phyloP scores from a whole-genome alignment of 2,888 invertebrate species.

The Drosophila multiciliata region DNA sequence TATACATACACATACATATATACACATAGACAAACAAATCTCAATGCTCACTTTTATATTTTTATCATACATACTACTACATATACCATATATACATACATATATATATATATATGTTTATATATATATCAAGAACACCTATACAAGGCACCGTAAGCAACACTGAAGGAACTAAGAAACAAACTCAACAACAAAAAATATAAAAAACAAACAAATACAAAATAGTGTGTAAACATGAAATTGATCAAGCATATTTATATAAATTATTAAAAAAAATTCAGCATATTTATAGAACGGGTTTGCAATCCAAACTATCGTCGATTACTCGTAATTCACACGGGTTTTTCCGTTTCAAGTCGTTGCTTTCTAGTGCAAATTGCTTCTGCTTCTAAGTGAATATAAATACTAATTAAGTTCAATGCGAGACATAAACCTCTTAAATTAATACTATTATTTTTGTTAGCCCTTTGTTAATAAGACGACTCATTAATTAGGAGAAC shows the following conservation, averaged over 20 bases:
- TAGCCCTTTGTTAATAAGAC: conserved; percentile 13
- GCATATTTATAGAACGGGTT: conserved; percentile 8
- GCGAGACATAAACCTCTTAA: conserved; percentile 56
- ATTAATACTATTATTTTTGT: background rate
- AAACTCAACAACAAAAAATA: conserved; percentile 29
- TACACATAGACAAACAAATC: conserved; percentile 44
- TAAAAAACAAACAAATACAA: conserved; percentile 3
- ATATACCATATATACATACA: conserved; percentile 13
- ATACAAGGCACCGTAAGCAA: conserved; percentile 70
- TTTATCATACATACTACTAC: conserved; percentile 73
- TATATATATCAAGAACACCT: conserved; percentile 52
- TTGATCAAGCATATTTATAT: conserved; percentile 45
- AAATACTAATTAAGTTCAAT: conserved; percentile 26
- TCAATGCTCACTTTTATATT: conserved; percentile 79
- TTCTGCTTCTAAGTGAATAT: conserved; percentile 41
- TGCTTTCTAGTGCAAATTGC: conserved; percentile 58
- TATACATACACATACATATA: conserved; percentile 43
- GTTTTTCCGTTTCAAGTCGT: conserved; percentile 17
- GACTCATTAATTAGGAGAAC: conserved; percentile 46
- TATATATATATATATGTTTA: conserved; percentile 12
- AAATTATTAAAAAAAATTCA: conserved; percentile 26
- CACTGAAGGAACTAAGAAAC: conserved; percentile 51
- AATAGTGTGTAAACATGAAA: conserved; percentile 18
- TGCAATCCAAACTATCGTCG: conserved; percentile 8
- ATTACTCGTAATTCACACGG: background rate